Evolutionary conservation across 2,797 vertebrate genomes (phyloP), one percentile per base, ranked within the genome.

Genomic region (Cetoscarus ocellatus): DNA sequence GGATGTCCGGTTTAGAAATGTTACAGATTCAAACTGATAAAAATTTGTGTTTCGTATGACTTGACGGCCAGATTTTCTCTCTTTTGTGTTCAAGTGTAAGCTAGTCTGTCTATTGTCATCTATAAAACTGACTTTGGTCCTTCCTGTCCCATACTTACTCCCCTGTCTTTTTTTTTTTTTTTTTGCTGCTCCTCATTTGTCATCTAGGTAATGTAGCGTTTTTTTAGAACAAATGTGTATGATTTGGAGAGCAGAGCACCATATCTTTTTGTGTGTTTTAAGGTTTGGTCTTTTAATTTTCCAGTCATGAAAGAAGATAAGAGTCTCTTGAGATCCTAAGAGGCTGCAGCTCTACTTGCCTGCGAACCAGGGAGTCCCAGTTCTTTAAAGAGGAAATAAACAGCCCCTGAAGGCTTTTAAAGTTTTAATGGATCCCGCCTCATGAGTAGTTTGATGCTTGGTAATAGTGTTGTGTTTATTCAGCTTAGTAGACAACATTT

Each of bases 101-200:
- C 60, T 75, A 57, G 60, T 80, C 82, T 92, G 83, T 75, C 60
- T 71, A 66, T 81, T 74, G 78, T 90, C 80, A 64, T 76, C 64
- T 53, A 27, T 63, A 15, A 35, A 44, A 44, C 61, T 27, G 12
- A 77, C 74, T 57, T 44, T 83, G 27, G 27, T 71, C 70, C 36
- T 58, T 51, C 12, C 11, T 3, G 0, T 70, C 45, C 51, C 50
- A 39, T 39, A 35, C 62, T 51, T 61, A 66, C 58, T 14, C 7
- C 6, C 34, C 40, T 49, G 54, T 27, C 8, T 15, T 39, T 48
- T 44, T 9, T 18, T 49, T 51, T 27, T 6, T 15, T 39, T 48
- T 44, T 9, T 18, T 8, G 12, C 42, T 27, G 8, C 17, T 11
- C 18, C 34, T 44, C 34, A 62, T 11, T 42, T 8, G 2, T 39